Base-by-base conservation (phyloP, 1,140 invertebrate species). In the Lethrus apterus region DNA sequence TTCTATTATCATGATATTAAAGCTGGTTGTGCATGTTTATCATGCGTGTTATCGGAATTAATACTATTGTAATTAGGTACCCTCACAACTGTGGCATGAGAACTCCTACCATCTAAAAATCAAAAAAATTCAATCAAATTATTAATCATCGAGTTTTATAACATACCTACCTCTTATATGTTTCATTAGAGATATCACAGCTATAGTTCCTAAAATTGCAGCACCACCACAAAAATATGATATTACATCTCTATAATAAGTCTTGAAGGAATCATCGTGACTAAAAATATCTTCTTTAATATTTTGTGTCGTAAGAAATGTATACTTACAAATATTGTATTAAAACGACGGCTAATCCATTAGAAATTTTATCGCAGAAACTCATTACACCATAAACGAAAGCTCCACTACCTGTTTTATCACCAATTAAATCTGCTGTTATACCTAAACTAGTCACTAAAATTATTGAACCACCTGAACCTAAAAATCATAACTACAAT, bases 381-480 rank as follows among this genome's bases (percentile, higher is more conserved):
- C 91, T 95, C 92, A 97, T 95, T 17, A 88, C 73, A n/a, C 93
- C 93, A 70, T 93, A 97, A 4, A 97, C 86, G 70, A 96, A 96
- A 29, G 93, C 93, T 11, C 90, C 89, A 54, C 79, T 90, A 57
- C 87, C 79, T 1, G 84, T 86, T 63, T 86, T 86, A 19, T 79
- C 73, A 11, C 89, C 91, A 52, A 97, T 94, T 17, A 95, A 73
- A 71, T 96, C 92, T 15, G 90, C 83, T 3, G 88, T 93, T 51
- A 94, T 77, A 4, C 89, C 83, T 13, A 96, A 70, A 65, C 90
- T 91, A 21, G 89, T 93, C 10, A 97, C 84, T 15, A 95, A 69
- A 68, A 96, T 82, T 20, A 89, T 81, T 1, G 90, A 85, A 40
- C 86, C 83, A 5, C 84, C 84, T 48, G 81, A 74, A 44, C 93